A percentile compares a stretch with the other conserved stretches of the same genome.
These are phyloP conservation scores for Entosphenus tridentatus DNA, from an alignment of 2,113 vertebrate genomes.

Conservation along the genomic window DNA sequence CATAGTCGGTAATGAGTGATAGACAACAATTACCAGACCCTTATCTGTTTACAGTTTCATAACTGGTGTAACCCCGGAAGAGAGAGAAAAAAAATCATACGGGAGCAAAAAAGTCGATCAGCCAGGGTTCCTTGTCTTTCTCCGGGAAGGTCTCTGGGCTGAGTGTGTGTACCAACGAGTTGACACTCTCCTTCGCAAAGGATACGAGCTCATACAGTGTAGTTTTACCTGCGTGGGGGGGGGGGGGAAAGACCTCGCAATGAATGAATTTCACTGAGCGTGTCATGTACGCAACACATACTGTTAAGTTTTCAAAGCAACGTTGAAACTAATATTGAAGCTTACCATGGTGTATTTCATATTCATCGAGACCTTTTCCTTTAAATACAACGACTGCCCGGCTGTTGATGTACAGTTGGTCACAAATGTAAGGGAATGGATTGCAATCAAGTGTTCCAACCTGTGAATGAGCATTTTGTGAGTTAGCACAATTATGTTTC, in stretches of 20 bases:
- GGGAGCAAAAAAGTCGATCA: constrained; percentile 93
- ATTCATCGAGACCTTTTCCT: constrained; percentile 62
- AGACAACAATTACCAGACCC: no score
- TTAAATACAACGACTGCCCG: constrained; percentile 69
- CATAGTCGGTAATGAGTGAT: no score
- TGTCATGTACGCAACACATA: no score
- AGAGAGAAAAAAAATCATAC: constrained; percentile 24
- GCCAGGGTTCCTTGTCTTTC: constrained; percentile 69
- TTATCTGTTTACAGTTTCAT: no score
- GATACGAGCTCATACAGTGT: constrained; percentile 67
- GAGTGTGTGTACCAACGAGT: constrained; percentile 65
- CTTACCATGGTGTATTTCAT: constrained; percentile 89
- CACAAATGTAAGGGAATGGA: constrained; percentile 35
- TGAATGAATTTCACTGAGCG: constrained; percentile 6
- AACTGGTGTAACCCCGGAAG: no score
- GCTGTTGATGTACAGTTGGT: constrained; percentile 56
- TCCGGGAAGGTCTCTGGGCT: constrained; percentile 76
- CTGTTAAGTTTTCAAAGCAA: no score
- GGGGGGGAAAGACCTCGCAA: constrained; percentile 11
- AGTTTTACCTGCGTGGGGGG: constrained; percentile 39
- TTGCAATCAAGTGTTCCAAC: constrained; percentile 65
- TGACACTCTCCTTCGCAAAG: constrained; percentile 81
- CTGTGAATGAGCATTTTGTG: constrained; percentile 17
- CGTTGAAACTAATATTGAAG: not conserved
- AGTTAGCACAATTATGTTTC: no score